Conservation (phyloP, 2,113 vertebrate species). For the Willisornis vidua region DNA sequence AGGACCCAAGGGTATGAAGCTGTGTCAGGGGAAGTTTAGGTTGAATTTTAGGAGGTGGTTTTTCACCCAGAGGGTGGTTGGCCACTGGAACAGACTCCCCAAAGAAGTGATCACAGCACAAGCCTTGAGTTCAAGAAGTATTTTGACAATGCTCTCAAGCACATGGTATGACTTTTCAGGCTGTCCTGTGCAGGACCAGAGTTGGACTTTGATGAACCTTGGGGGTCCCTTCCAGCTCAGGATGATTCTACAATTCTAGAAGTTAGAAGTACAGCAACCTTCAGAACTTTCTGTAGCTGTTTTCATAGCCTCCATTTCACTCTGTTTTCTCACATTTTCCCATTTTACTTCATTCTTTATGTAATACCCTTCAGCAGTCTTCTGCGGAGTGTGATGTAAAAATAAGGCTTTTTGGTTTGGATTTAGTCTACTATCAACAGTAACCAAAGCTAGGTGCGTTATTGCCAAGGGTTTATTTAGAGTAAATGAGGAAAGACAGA, state of each 20-base stretch:
- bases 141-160: not conserved
- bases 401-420: not conserved
- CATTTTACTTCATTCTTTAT: not conserved
- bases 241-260: not conserved
- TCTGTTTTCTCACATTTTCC: not conserved
- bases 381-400: not conserved
- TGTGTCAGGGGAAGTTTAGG: not conserved
- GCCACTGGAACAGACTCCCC: not conserved
- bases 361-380: not conserved
- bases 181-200: not conserved
- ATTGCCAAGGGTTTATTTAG: not conserved
- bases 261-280: not conserved
- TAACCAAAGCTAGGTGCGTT: not conserved
- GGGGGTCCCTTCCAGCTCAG: not conserved
- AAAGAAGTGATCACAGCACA: not conserved
- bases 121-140: not conserved
- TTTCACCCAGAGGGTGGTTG: accelerated
- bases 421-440: not conserved
- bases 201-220: accelerated
- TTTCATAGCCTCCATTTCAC: not conserved
- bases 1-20: not conserved
- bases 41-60: not conserved
- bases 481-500: not conserved
- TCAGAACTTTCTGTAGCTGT: not conserved
- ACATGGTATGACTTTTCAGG: not conserved